Percentiles rank a stretch among this genome's conserved stretches.
Evolutionary conservation across 2,113 vertebrate genomes (phyloP).

Genomic region (Salvator merianae): DNA sequence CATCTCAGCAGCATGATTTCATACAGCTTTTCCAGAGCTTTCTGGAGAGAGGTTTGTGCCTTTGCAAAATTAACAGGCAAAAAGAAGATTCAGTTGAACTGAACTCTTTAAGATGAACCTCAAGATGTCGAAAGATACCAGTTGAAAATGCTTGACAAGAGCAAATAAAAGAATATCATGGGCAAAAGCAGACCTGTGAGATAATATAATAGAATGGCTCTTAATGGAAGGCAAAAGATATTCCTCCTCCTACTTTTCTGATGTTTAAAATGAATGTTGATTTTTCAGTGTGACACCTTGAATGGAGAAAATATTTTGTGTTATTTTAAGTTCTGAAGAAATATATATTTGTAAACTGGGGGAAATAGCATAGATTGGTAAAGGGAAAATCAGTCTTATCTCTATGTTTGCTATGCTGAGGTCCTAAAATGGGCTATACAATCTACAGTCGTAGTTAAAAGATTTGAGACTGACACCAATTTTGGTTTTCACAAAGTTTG

Average conservation of each 20-base stretch:
- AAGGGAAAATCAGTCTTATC: not conserved
- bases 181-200: not conserved
- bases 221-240: fast-evolving
- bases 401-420: not conserved
- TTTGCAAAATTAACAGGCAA: constrained; percentile 9
- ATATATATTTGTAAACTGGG: not conserved
- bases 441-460: too few species aligned
- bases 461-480: too few species aligned
- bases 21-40: constrained; percentile 45
- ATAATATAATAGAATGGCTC: not conserved
- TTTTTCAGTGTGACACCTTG: not conserved
- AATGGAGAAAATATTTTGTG: not conserved
- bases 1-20: constrained; percentile 34
- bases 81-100: constrained; percentile 17
- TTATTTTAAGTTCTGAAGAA: not conserved
- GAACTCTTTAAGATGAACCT: not conserved
- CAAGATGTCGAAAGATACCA: not conserved
- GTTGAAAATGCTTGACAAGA: not conserved
- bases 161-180: not conserved
- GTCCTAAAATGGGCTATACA: not conserved
- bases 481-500: too few species aligned
- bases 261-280: not conserved
- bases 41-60: constrained; percentile 48
- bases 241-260: fast-evolving
- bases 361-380: not conserved